Evolutionary conservation across 2,888 invertebrate species (phyloP).

Genomic region (Tortrix viridana): DNA sequence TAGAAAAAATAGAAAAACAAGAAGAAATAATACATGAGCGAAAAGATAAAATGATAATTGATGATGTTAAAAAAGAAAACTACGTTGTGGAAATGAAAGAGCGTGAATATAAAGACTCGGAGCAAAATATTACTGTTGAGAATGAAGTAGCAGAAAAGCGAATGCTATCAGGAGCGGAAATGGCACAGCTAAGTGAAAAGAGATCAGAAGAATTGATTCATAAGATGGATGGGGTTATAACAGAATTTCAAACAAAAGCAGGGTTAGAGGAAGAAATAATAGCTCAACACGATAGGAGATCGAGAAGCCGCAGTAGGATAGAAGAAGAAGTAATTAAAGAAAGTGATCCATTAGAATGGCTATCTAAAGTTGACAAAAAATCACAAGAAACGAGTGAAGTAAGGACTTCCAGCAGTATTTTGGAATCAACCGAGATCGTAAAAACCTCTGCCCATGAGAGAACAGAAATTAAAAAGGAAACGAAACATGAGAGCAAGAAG

Average conservation of each 20-base stretch:
- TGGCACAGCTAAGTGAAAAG: conserved; percentile 69
- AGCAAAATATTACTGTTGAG: neutral
- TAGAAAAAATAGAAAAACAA: conserved; percentile 31
- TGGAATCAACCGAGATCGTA: conserved; percentile 12
- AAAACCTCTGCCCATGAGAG: conserved; percentile 44
- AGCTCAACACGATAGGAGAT: conserved; percentile 50
- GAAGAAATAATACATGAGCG: conserved; percentile 23
- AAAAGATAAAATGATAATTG: conserved; percentile 14
- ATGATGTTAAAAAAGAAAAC: conserved; percentile 21
- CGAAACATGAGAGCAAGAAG: conserved; percentile 47
- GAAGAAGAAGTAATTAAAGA: conserved; percentile 60
- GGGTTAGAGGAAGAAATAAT: conserved; percentile 51
- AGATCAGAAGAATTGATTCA: conserved; percentile 67
- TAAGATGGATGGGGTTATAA: conserved; percentile 71
- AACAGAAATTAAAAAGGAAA: conserved; percentile 50
- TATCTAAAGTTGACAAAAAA: conserved; percentile 54
- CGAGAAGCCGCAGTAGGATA: conserved; percentile 61
- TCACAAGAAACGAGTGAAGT: conserved; percentile 46
- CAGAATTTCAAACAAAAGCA: conserved; percentile 69
- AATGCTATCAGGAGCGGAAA: conserved; percentile 62
- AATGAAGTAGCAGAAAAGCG: conserved; percentile 40
- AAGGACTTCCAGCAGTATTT: conserved; percentile 41
- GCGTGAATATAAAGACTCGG: conserved; percentile 15
- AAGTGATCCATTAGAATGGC: conserved; percentile 62
- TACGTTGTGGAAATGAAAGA: neutral